Evolutionary conservation across 2,888 invertebrate genomes (phyloP).

Genomic region (Drosophila differens): DNA sequence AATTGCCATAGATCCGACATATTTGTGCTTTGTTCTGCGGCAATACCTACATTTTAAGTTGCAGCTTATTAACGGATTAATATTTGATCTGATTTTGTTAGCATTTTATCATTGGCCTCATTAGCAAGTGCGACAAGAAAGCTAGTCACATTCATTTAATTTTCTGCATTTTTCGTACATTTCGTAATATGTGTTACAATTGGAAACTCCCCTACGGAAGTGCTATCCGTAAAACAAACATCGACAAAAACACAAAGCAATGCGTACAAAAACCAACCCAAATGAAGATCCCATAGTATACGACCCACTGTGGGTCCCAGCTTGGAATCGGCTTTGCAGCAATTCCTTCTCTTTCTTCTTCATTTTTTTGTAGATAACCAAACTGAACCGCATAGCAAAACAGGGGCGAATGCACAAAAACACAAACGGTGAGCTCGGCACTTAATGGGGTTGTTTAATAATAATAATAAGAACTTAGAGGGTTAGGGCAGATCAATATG

Average conservation of each 20-base stretch:
- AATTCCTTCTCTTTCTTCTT: neutral
- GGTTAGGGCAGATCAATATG: slow-evolving; percentile 75
- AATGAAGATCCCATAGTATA: slow-evolving; percentile 25
- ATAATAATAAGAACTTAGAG: slow-evolving; percentile 61
- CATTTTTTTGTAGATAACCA: slow-evolving; percentile 56
- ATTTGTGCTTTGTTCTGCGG: slow-evolving; percentile 12
- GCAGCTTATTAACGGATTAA: slow-evolving; percentile 34
- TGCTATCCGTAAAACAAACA: slow-evolving; percentile 39
- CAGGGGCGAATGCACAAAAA: slow-evolving; percentile 15
- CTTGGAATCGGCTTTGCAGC: slow-evolving; percentile 52
- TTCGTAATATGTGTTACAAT: slow-evolving; percentile 32
- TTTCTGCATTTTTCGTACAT: slow-evolving; percentile 1
- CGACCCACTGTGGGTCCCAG: slow-evolving; percentile 50
- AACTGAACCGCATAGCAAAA: slow-evolving; percentile 9
- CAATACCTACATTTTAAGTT: slow-evolving; percentile 27
- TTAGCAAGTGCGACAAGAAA: slow-evolving; percentile 18
- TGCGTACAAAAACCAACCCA: slow-evolving; percentile 35
- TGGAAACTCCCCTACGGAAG: slow-evolving; percentile 51
- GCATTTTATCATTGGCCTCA: slow-evolving; percentile 37
- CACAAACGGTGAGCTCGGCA: slow-evolving; percentile 32
- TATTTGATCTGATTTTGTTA: slow-evolving; percentile 26
- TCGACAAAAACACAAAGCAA: slow-evolving; percentile 37
- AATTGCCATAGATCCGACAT: slow-evolving; percentile 5
- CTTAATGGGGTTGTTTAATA: slow-evolving; percentile 80
- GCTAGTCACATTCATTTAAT: neutral